These are phyloP conservation scores for Trissoscelio sp. DNA, from an alignment of 2,888 invertebrate species.

Conservation along the genomic window DNA sequence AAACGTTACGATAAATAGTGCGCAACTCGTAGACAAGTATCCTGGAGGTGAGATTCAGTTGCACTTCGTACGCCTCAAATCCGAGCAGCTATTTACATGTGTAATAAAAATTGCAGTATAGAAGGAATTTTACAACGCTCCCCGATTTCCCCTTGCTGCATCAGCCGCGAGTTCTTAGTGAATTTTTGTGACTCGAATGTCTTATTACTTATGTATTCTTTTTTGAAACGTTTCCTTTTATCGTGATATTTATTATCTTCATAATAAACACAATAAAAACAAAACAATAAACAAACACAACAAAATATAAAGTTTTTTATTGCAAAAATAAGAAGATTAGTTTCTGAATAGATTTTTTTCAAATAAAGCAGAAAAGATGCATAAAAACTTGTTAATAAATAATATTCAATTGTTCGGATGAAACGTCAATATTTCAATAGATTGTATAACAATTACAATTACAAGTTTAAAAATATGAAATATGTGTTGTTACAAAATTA, in stretches of 20 bases:
- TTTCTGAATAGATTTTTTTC: too few species aligned
- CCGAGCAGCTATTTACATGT: conserved; percentile 47
- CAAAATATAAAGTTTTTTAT: too few species aligned
- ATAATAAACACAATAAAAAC: background rate
- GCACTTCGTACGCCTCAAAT: conserved; percentile 24
- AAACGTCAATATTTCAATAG: background rate
- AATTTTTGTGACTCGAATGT: conserved; percentile 18
- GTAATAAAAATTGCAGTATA: conserved; percentile 39
- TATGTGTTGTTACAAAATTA: background rate
- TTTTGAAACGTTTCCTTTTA: background rate
- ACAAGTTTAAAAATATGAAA: background rate
- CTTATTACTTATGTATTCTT: background rate
- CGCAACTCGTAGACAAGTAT: conserved; percentile 36
- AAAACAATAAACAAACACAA: too few species aligned
- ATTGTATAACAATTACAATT: background rate
- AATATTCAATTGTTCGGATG: too few species aligned
- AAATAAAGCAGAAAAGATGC: too few species aligned
- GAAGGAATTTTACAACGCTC: conserved; percentile 29
- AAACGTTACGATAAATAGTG: conserved; percentile 35
- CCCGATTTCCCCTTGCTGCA: conserved; percentile 1
- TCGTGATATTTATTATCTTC: background rate
- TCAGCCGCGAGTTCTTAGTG: conserved; percentile 1
- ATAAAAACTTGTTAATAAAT: too few species aligned
- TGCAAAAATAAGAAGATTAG: too few species aligned
- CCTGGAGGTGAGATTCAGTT: conserved; percentile 20